Base-by-base conservation (phyloP, 2,113 vertebrate genomes). In the Mustela lutreola region DNA sequence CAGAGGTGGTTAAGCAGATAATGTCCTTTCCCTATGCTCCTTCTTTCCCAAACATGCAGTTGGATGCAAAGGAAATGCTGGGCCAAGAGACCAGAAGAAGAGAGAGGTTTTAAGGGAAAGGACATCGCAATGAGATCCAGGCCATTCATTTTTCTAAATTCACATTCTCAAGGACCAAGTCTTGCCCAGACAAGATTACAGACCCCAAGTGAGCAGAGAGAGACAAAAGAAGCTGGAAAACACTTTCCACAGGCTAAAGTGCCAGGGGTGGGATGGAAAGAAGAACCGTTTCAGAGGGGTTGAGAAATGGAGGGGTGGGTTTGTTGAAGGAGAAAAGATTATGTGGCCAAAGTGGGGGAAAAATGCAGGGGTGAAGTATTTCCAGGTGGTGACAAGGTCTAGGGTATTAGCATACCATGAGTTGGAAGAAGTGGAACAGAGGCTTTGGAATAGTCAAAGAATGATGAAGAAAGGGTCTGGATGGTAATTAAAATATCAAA, bases 401-500 rank as follows among this genome's bases (percentile, higher is more conserved):
- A 50, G 4, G 26, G 11, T 56, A 45, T 36, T 7, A 70, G 26
- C 42, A 63, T 3, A 31, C 22, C 56, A 76, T 42, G 11, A 28
- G 18, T 5, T 48, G 45, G 48, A n/a, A 63, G n/a, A 80, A 60
- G 50, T 63, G 15, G 60, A 91, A 88, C 0, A 33, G 33, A 89
- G 4, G 39, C 31, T 80, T 53, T 24, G 26, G 48, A 24, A 76
- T 2, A 86, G 50, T 60, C 75, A 78, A 70, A 21, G 33, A 75
- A 75, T 48, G 21, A 79, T 56, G 45, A 67, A 45, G 42, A 91
- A 93, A 39, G 6, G 24, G 42, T 58, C 56, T 76, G 45, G 14
- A 63, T 70, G 36, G 19, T 60, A 71, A 58, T 76, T 83, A 96
- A 96, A 92, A 87, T 58, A 91, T 62, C 36, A 80, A 21, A 96